Evolutionary conservation across 2,888 invertebrate species (phyloP).

Genomic region (Gasteruption jaculator): DNA sequence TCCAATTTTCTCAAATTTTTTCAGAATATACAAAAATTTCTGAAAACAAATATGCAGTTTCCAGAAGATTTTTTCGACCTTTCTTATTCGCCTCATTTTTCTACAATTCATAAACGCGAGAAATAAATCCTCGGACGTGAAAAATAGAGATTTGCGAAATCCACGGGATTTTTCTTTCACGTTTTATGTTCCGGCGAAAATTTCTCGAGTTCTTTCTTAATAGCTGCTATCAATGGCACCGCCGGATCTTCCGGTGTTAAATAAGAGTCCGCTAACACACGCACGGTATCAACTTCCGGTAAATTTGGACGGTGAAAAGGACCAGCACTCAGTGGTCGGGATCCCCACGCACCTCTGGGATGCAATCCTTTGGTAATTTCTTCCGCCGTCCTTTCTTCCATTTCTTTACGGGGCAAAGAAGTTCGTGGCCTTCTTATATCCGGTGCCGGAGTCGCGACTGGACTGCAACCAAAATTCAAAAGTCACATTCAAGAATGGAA

Average conservation of each 20-base stretch:
- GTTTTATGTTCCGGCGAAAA: constrained; percentile 26
- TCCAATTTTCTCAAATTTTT: too few relatives aligned
- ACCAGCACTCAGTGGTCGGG: constrained; percentile 64
- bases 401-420: constrained; percentile 28
- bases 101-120: too few relatives aligned
- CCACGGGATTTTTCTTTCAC: too few relatives aligned
- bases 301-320: constrained; percentile 58
- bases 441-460: constrained; percentile 31
- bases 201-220: constrained; percentile 65
- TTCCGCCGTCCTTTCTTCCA: constrained; percentile 32
- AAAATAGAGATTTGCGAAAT: too few relatives aligned
- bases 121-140: too few relatives aligned
- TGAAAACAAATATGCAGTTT: too few relatives aligned
- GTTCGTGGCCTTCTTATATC: constrained; percentile 34
- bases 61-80: too few relatives aligned
- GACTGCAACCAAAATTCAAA: constrained; percentile 30
- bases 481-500: too few relatives aligned
- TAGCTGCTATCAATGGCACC: constrained; percentile 77
- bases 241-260: constrained; percentile 68
- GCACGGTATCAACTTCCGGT: constrained; percentile 53
- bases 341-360: constrained; percentile 44
- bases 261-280: constrained; percentile 59
- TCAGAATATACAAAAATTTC: too few relatives aligned
- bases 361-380: constrained; percentile 32
- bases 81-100: too few relatives aligned